These are phyloP conservation scores for Clarias fuscus DNA, from an alignment of 2,797 vertebrate species.

Conservation along the genomic window DNA sequence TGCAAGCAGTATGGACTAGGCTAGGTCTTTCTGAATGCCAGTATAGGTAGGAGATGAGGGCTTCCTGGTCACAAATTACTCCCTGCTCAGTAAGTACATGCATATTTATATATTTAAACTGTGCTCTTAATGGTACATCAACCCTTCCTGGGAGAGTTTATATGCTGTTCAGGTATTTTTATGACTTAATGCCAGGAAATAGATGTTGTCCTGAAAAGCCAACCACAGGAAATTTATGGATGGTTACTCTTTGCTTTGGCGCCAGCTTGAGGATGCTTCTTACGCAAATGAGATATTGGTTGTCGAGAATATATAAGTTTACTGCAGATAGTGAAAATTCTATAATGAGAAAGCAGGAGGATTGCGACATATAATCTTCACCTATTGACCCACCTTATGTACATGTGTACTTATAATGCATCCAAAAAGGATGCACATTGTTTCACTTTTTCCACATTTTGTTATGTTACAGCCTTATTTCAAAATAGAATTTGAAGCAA, in stretches of 20 bases:
- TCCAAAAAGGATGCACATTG: too few relatives aligned
- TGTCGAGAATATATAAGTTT: neutral
- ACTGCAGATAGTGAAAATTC: neutral
- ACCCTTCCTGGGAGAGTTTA: conserved; percentile 30
- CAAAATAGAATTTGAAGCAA: too few relatives aligned
- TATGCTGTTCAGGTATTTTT: conserved; percentile 33
- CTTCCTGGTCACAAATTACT: conserved; percentile 43
- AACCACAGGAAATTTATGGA: conserved; percentile 36
- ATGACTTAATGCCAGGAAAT: conserved; percentile 29
- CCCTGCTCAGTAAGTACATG: conserved; percentile 23
- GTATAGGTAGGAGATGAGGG: neutral
- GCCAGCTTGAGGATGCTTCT: neutral
- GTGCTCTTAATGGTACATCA: conserved; percentile 43
- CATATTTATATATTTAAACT: conserved; percentile 49
- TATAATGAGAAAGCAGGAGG: neutral
- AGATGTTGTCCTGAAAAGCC: neutral
- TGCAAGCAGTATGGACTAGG: neutral
- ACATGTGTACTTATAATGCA: too few relatives aligned
- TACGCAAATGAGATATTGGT: neutral
- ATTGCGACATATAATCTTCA: neutral
- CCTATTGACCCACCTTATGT: neutral
- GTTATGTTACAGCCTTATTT: too few relatives aligned
- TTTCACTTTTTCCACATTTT: too few relatives aligned
- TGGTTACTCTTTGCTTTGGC: conserved; percentile 24
- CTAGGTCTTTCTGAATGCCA: neutral